Evolutionary conservation across 2,113 vertebrate genomes (phyloP).

Genomic region (Leucopternis melanops): DNA sequence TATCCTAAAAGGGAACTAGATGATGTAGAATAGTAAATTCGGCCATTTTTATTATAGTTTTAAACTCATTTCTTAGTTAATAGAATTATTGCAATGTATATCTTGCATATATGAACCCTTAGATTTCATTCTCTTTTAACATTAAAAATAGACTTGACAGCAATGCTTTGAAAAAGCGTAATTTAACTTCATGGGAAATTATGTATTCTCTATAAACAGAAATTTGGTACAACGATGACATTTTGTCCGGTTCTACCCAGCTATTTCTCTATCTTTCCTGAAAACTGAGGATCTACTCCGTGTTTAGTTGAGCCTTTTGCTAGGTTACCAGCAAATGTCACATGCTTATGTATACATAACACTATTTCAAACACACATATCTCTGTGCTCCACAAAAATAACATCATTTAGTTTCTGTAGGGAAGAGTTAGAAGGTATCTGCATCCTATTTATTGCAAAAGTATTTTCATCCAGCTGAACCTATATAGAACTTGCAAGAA

Average conservation of each 20-base stretch:
- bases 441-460: background rate
- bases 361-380: background rate
- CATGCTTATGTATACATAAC: background rate
- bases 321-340: background rate
- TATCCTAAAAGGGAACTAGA: background rate
- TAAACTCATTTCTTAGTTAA: background rate
- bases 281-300: background rate
- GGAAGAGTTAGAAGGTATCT: background rate
- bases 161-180: background rate
- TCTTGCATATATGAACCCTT: background rate
- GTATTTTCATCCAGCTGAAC: background rate
- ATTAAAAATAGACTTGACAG: background rate
- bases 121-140: background rate
- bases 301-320: background rate
- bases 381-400: background rate
- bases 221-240: background rate
- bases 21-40: background rate
- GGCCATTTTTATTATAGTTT: background rate
- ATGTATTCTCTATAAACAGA: background rate
- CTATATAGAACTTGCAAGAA: background rate
- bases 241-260: background rate
- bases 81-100: background rate
- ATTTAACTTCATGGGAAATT: background rate
- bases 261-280: background rate
- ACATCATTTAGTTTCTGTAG: background rate